phyloP scores from a whole-genome alignment of 1,140 invertebrate genomes.

The Pseudobourletiella spinata region DNA sequence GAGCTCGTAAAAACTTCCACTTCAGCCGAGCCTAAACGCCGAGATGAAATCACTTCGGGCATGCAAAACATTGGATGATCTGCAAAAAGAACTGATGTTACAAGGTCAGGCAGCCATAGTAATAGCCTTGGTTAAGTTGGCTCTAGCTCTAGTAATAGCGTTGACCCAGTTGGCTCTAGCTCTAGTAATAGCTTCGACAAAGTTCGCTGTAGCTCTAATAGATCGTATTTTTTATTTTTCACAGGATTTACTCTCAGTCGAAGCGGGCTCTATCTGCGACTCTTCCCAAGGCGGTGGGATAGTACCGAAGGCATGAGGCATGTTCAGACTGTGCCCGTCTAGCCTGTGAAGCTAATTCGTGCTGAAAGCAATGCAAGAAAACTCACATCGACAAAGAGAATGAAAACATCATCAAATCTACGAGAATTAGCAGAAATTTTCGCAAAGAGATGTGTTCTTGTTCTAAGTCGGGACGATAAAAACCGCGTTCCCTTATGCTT shows the following conservation, averaged over 20 bases:
- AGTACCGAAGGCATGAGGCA: constrained; percentile 36
- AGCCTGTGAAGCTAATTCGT: constrained; percentile 33
- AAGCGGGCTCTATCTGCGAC: constrained; percentile 24
- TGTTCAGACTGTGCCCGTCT: constrained; percentile 37
- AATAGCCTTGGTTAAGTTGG: no score
- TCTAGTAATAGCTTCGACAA: no score
- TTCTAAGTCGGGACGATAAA: constrained; percentile 42
- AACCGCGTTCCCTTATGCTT: constrained; percentile 41
- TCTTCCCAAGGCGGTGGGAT: constrained; percentile 31
- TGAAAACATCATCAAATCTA: constrained; percentile 33
- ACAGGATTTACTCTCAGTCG: not conserved
- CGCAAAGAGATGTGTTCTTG: constrained; percentile 35
- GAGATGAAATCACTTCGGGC: no score
- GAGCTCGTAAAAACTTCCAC: no score
- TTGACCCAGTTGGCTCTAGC: no score
- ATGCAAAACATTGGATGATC: no score
- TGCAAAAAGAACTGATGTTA: not conserved
- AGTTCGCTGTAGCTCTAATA: not conserved
- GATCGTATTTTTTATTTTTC: not conserved
- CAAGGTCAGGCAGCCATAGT: not conserved
- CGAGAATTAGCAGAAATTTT: constrained; percentile 30
- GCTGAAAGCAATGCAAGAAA: constrained; percentile 32
- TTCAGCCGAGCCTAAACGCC: no score
- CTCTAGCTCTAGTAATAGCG: no score
- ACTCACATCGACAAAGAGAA: constrained; percentile 30